Evolutionary conservation across 2,888 invertebrate species (phyloP), one percentile per base, ranked within the genome.

Genomic region (Torymus tubicola): DNA sequence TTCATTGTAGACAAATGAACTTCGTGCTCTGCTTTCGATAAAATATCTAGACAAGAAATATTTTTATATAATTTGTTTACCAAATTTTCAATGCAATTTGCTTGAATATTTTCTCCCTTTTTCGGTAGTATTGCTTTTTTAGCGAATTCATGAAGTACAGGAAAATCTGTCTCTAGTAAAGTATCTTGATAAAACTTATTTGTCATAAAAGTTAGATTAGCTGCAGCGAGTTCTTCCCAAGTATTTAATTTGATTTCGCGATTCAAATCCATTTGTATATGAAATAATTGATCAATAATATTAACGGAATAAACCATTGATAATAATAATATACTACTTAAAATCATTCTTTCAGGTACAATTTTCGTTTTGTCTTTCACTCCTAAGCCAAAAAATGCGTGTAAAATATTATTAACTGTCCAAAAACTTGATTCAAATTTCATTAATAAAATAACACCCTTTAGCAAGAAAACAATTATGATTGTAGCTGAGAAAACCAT

Each of bases 251-350:
- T 18, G 10, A 58, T 14, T 5, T n/a, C 14, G 8, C 58, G 58
- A 14, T 58, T 8, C 3, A 58, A n/a, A n/a, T 58, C n/a, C n/a
- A 58, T 14, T 58, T 58, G 58, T n/a, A 58, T 5, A 18, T 58
- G n/a, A 1, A 58, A 14, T 58, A 58, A n/a, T 18, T 58, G 14
- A n/a, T 58, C 58, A n/a, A 58, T 58, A 16, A 58, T 58, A 10
- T n/a, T 18, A 18, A 58, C 16, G 58, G 58, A 58, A 58, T 58
- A 58, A 16, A 58, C 58, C 16, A 58, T 12, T 58, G 58, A 58
- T 5, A 58, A n/a, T 5, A 58, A 16, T 0, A 58, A 10, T n/a
- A 58, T 1, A 18, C 58, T 16, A 18, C 1, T 18, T 14, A 58
- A 14, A n/a, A 58, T 58, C 58, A 58, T 58, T 58, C n/a, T 14